Evolutionary conservation across 2,113 vertebrate genomes (phyloP).

Genomic region (Cygnus atratus): DNA sequence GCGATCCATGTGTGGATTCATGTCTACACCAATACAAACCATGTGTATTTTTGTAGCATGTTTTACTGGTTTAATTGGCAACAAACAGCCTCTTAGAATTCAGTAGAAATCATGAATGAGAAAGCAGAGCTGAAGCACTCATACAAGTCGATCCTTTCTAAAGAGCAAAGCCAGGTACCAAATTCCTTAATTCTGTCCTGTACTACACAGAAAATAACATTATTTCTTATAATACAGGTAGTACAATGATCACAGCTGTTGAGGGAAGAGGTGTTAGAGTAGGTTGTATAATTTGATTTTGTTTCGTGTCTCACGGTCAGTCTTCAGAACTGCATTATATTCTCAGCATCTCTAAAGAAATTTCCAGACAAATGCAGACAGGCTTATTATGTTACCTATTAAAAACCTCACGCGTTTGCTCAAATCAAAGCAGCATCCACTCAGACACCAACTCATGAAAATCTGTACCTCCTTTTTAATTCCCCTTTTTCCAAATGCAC

Average conservation of each 20-base stretch:
- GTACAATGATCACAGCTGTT: accelerated
- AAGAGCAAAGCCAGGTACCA: neutral
- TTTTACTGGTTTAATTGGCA: neutral
- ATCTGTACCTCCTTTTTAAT: neutral
- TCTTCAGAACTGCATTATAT: neutral
- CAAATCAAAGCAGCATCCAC: neutral
- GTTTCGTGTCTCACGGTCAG: neutral
- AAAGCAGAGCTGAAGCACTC: neutral
- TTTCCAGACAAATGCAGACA: neutral
- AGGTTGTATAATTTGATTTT: too few relatives aligned
- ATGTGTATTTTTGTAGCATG: accelerated
- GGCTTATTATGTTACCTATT: neutral
- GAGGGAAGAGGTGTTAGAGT: neutral
- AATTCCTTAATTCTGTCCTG: too few relatives aligned
- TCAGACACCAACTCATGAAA: neutral
- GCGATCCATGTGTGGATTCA: accelerated
- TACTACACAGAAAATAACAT: neutral
- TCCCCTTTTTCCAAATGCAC: neutral
- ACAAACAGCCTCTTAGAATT: neutral
- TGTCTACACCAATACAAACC: neutral
- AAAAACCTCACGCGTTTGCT: neutral
- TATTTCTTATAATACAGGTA: neutral
- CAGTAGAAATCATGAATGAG: neutral
- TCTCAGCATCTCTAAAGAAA: neutral
- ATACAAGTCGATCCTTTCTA: too few relatives aligned